Evolutionary conservation across 2,113 vertebrate species (phyloP).

Genomic region (Mesitornis unicolor): DNA sequence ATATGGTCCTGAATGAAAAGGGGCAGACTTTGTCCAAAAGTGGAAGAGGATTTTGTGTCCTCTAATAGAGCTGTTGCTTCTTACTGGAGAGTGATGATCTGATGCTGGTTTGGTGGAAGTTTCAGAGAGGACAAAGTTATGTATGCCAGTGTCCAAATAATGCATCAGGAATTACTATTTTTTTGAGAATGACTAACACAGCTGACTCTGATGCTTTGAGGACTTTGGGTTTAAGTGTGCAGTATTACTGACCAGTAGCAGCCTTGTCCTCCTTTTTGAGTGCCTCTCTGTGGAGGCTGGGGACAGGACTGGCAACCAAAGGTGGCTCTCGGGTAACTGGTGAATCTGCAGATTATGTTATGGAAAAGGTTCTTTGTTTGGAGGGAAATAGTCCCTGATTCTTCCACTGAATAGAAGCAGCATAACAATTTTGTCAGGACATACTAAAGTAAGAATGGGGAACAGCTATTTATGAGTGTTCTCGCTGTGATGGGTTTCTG

Average conservation of each 20-base stretch:
- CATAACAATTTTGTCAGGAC: not conserved
- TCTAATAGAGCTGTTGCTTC: not conserved
- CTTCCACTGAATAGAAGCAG: not conserved
- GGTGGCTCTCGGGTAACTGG: not conserved
- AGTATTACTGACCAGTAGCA: not conserved
- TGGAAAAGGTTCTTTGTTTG: not conserved
- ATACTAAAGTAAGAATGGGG: not conserved
- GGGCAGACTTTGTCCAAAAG: not conserved
- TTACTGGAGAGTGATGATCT: not conserved
- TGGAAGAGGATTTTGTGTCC: not conserved
- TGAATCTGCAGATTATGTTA: not conserved
- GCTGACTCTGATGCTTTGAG: not conserved
- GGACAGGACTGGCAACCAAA: not conserved
- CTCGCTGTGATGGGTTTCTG: not conserved
- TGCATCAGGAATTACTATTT: too few species aligned
- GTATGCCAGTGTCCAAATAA: not conserved
- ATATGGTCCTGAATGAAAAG: not conserved
- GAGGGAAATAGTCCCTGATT: conserved; percentile 5
- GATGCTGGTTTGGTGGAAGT: not conserved
- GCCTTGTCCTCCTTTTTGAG: not conserved
- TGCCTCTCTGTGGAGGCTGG: not conserved
- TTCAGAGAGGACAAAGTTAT: not conserved
- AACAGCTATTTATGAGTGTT: not conserved
- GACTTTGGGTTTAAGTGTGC: not conserved
- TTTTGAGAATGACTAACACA: not conserved